Conservation (phyloP, 2,888 invertebrate species). For the Protodeltote pygarga region DNA sequence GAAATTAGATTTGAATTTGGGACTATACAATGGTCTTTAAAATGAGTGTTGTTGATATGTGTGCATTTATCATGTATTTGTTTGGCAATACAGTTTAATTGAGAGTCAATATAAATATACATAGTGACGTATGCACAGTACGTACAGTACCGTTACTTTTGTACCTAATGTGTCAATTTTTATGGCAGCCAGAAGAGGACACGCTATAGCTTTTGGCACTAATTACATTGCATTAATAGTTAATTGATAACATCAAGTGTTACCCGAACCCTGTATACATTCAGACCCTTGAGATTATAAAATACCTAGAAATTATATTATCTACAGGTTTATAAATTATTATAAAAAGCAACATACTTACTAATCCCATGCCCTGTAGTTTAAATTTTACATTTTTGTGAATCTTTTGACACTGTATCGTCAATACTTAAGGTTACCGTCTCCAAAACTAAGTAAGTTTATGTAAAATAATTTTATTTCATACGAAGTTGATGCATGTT, state of each 20-base stretch:
- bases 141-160: constrained; percentile 8
- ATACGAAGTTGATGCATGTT: constrained; percentile 37
- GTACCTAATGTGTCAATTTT: constrained; percentile 14
- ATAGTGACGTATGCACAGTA: constrained; percentile 1
- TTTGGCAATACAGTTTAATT: constrained; percentile 12
- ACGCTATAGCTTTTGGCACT: too few species aligned
- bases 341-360: too few species aligned
- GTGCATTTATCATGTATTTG: constrained; percentile 38
- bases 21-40: constrained; percentile 45
- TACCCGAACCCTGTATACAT: background rate
- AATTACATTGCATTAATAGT: background rate
- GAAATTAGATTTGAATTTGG: constrained; percentile 21
- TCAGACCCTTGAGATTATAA: background rate
- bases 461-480: constrained; percentile 31
- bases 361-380: background rate
- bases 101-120: constrained; percentile 5
- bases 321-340: background rate
- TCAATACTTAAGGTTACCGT: constrained; percentile 53
- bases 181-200: background rate
- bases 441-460: constrained; percentile 50
- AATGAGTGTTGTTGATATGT: constrained; percentile 24
- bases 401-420: constrained; percentile 13
- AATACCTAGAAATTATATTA: background rate
- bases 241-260: background rate
- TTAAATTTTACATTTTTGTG: constrained; percentile 5